These are phyloP conservation scores for Podilymbus podiceps DNA, from an alignment of 2,113 vertebrate species.

Conservation along the genomic window DNA sequence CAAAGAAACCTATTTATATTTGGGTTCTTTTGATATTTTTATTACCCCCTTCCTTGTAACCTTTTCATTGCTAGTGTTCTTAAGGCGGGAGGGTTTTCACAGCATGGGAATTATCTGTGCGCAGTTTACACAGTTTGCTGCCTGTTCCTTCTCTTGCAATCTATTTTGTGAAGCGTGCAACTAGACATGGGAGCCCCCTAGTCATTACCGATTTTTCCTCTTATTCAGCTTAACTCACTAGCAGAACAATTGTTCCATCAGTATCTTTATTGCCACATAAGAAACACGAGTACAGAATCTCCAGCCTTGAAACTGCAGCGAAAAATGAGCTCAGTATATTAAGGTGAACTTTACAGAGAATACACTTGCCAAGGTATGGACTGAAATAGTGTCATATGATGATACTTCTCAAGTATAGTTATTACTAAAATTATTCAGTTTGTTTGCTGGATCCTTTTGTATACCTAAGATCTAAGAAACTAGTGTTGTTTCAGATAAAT, in stretches of 20 bases:
- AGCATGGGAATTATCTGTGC: constrained; percentile 34
- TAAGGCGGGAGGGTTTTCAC: constrained; percentile 44
- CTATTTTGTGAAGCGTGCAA: background rate
- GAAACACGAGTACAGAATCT: background rate
- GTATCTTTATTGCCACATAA: background rate
- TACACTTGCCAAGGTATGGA: background rate
- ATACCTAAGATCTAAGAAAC: background rate
- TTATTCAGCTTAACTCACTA: constrained; percentile 1
- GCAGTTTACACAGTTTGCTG: constrained; percentile 53
- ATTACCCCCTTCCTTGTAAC: constrained; percentile 55
- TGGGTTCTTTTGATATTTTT: constrained; percentile 58
- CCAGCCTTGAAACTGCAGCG: background rate
- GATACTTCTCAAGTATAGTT: constrained; percentile 2
- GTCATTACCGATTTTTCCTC: constrained; percentile 14
- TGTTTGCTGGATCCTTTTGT: background rate
- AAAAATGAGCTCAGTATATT: background rate
- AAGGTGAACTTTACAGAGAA: background rate
- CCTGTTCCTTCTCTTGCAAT: constrained; percentile 43
- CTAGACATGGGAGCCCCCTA: background rate
- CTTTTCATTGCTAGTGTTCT: constrained; percentile 49
- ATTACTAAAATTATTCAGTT: background rate
- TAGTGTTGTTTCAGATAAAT: background rate
- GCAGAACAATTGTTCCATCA: background rate
- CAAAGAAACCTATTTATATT: constrained; percentile 53
- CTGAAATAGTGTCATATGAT: background rate